Evolutionary conservation across 2,113 vertebrate genomes (phyloP).

Genomic region (Urocynchramus pylzowi): DNA sequence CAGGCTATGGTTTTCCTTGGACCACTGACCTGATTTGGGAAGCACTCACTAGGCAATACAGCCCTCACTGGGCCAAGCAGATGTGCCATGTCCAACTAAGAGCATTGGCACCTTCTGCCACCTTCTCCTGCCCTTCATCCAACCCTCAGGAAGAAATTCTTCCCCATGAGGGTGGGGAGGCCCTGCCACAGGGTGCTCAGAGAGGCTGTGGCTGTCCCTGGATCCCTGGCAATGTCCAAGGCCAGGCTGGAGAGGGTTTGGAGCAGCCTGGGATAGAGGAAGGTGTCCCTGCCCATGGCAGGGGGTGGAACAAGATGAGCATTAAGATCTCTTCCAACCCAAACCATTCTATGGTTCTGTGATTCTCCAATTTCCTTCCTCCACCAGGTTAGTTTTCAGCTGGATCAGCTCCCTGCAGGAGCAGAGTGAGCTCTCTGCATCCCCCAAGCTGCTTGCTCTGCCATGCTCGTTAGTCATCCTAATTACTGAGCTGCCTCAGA

Average conservation of each 20-base stretch:
- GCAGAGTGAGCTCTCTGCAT: neutral
- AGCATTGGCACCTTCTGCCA: neutral
- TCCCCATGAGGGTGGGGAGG: accelerated
- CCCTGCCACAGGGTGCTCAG: neutral
- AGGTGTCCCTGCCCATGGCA: neutral
- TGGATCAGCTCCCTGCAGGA: neutral
- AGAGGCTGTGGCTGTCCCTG: neutral
- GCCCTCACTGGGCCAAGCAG: accelerated
- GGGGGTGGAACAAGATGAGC: accelerated
- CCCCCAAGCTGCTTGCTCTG: neutral
- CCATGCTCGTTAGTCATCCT: neutral
- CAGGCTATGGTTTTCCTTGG: neutral
- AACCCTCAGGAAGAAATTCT: neutral
- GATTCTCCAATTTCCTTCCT: neutral
- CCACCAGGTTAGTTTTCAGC: neutral
- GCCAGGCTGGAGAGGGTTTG: neutral
- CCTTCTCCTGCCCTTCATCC: neutral
- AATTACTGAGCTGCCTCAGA: neutral
- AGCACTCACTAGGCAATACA: neutral
- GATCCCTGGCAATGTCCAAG: neutral
- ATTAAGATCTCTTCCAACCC: neutral
- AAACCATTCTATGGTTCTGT: neutral
- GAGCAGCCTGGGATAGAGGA: accelerated
- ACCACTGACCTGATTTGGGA: accelerated
- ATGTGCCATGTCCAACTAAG: neutral